Percentiles rank a stretch among this genome's conserved stretches.
These are phyloP conservation scores for Hybos culiciformis DNA, from an alignment of 2,888 invertebrate genomes.

Conservation along the genomic window DNA sequence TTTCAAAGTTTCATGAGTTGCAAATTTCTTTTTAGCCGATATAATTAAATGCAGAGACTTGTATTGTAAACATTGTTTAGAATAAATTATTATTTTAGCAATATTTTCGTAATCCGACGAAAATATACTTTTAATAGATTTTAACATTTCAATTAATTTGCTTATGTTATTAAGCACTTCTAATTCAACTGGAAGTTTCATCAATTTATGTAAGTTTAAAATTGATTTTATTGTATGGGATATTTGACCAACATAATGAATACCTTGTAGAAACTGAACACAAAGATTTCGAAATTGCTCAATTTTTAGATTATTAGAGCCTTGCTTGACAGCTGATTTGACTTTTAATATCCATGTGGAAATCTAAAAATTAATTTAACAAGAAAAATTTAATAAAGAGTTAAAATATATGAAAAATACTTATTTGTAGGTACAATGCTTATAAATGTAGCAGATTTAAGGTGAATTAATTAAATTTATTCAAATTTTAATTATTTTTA, in stretches of 20 bases:
- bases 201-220: slow-evolving; percentile 53
- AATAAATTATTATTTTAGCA: slow-evolving; percentile 57
- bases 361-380: slow-evolving; percentile 32
- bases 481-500: too few species aligned
- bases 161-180: slow-evolving; percentile 60
- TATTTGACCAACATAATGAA: slow-evolving; percentile 53
- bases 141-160: slow-evolving; percentile 66
- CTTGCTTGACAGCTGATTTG: slow-evolving; percentile 38
- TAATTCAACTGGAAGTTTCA: slow-evolving; percentile 65
- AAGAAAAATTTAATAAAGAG: neutral
- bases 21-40: slow-evolving; percentile 49
- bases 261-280: slow-evolving; percentile 37
- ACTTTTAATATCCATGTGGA: slow-evolving; percentile 49
- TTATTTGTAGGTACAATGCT: too few species aligned
- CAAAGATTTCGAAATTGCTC: slow-evolving; percentile 41
- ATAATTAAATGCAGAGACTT: slow-evolving; percentile 54
- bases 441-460: too few species aligned
- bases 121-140: slow-evolving; percentile 59
- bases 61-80: slow-evolving; percentile 66
- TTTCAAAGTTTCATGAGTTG: slow-evolving; percentile 48
- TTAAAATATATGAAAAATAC: too few species aligned
- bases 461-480: too few species aligned
- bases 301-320: slow-evolving; percentile 37
- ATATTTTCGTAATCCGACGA: slow-evolving; percentile 54
- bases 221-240: slow-evolving; percentile 44